Base-by-base conservation (phyloP, 2,888 invertebrate genomes). In the Kuschelorhynchus macadamiae region DNA sequence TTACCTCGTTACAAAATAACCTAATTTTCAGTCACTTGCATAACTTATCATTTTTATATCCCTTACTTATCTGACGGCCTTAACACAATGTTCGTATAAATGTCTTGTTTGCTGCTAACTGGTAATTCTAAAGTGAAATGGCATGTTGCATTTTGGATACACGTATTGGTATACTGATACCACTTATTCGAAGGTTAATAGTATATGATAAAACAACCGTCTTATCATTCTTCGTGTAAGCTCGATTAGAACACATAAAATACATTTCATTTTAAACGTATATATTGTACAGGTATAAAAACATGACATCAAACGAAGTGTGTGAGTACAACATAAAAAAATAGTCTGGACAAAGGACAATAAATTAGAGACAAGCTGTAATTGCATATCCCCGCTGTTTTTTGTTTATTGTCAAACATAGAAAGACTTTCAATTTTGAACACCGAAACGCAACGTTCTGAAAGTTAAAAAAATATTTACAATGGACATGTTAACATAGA, bases 101-200 rank as follows among this genome's bases (percentile, higher is more conserved):
- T 42, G 49, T 49, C 55, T 55, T 55, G 55, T 55, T 55, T 42
- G 55, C 11, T 3, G 36, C 36, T 36, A 36, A 36, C 21, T 49
- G 32, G 56, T 25, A 64, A 60, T 64, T 63, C 59, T 64, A 69
- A 69, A 69, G 64, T 69, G 69, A 61, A 69, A 65, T 65, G 61
- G 25, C 69, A 55, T 69, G 69, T 69, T 61, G 44, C 32, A 63
- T 68, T 63, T 62, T 14, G 68, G 60, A 63, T 67, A 68, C 63
- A 63, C n/a, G 59, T 53, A 32, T 68, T 42, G 47, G 41, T 47
- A 25, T 33, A 49, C 12, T 65, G 61, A 69, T 69, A 69, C 18
- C 18, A 61, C 14, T 57, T 25, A 53, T 16, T 63, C 44, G 63
- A 68, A 68, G 68, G 68, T 68, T 63, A 64, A 64, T 52, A 59